Base-by-base conservation (phyloP, 2,113 vertebrate species). In the Cheilinus undulatus region DNA sequence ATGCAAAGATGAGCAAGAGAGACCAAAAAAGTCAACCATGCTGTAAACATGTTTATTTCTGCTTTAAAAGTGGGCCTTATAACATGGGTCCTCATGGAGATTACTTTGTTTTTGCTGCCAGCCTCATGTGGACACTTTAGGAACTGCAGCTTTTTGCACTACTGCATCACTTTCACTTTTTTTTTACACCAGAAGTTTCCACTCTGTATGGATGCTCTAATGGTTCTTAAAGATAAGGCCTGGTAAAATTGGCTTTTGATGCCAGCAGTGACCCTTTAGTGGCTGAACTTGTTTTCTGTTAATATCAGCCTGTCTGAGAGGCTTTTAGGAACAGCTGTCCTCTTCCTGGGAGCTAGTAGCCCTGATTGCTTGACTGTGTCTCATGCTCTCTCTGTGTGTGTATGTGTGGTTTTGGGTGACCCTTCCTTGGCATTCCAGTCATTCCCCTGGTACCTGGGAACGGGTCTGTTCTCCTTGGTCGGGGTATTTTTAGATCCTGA, bases 391-490 rank as follows among this genome's bases (percentile, higher is more conserved):
- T 66, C 68, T 54, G 26, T 40, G 45, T 45, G 34, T 40, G 50
- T 9, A 38, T 2, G 59, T 51, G 45, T 46, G 71, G 17, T 54
- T 73, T 43, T 61, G 22, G 22, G 26, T 48, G 48, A 63, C 70
- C 61, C 71, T 62, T 78, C 46, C 48, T 63, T 80, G 69, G 73
- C 83, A 86, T 92, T 88, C 86, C 84, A 76, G 60, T 43, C 77
- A 85, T 89, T 87, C 86, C 89, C 80, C 89, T 82, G 84, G 73
- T 88, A 92, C 92, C 89, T 92, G 91, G 82, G 77, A 91, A 69
- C 40, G 42, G 68, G 65, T 70, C 76, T 73, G 65, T 68, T 74
- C 76, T 86, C 50, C 56, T 75, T 49, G 34, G 5, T 9, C 17
- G 0, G 38, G 51, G 28, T 92, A 91, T 91, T 90, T 91, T 87